Percentiles rank a stretch among this genome's conserved stretches.
Conservation (phyloP, 2,888 invertebrate genomes). For the Gonocerus acuteangulatus region DNA sequence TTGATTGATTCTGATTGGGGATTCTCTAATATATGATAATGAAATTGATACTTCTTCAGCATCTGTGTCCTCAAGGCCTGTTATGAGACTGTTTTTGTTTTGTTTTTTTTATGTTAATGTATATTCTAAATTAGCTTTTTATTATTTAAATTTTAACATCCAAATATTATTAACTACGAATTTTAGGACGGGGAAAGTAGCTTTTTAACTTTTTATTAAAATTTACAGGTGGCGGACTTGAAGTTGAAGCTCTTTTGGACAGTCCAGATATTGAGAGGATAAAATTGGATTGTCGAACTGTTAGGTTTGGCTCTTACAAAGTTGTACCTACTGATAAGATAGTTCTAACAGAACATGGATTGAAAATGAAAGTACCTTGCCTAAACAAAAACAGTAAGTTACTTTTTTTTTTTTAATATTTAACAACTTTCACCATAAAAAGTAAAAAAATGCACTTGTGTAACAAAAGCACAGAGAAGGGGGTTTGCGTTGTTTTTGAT, state of each 20-base stretch:
- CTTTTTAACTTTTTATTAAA: too few relatives aligned
- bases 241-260: conserved; percentile 43
- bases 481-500: conserved; percentile 7
- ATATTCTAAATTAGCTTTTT: too few relatives aligned
- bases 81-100: too few relatives aligned
- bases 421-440: not conserved
- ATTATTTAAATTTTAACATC: too few relatives aligned
- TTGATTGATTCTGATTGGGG: too few relatives aligned
- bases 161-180: too few relatives aligned
- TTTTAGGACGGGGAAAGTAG: too few relatives aligned
- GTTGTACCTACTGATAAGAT: conserved; percentile 67
- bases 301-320: conserved; percentile 78
- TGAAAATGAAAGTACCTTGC: conserved; percentile 46
- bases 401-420: conserved; percentile 22
- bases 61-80: too few relatives aligned
- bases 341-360: conserved; percentile 46
- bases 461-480: too few relatives aligned
- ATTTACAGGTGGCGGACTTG: conserved; percentile 47
- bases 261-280: conserved; percentile 48
- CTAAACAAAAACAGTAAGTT: conserved; percentile 42
- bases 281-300: conserved; percentile 62
- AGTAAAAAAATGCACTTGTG: not conserved
- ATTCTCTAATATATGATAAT: too few relatives aligned
- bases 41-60: too few relatives aligned
- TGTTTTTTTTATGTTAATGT: too few relatives aligned